These are phyloP conservation scores for Callithrix jacchus DNA, from an alignment of 2,113 vertebrate species.

Conservation along the genomic window DNA sequence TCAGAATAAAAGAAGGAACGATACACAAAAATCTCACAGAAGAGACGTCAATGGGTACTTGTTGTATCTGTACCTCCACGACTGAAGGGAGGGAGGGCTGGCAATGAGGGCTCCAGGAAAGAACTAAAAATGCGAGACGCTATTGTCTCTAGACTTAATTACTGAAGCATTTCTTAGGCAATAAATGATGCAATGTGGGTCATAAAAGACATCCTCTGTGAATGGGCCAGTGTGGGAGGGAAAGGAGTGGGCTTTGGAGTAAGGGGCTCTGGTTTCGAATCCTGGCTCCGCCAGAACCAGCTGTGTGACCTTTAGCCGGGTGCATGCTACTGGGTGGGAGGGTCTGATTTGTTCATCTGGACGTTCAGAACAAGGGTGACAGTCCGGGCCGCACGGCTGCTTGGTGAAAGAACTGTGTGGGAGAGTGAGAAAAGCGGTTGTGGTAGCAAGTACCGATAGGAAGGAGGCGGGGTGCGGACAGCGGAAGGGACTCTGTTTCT, in stretches of 20 bases:
- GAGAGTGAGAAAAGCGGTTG: neutral
- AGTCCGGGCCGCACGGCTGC: neutral
- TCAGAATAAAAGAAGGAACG: neutral
- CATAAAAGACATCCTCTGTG: no score
- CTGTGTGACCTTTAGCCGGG: neutral
- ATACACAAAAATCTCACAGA: neutral
- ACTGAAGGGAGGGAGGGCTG: neutral
- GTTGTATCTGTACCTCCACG: rapidly evolving
- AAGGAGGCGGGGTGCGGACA: no score
- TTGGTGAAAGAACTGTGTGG: neutral
- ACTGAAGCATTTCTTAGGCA: neutral
- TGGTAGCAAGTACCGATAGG: neutral
- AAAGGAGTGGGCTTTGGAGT: neutral
- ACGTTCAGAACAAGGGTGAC: neutral
- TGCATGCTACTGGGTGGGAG: neutral
- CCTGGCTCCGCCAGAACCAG: neutral
- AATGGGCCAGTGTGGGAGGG: neutral
- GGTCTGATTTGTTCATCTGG: neutral
- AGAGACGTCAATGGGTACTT: rapidly evolving
- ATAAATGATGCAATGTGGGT: neutral
- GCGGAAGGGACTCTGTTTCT: neutral
- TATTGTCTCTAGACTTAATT: rapidly evolving
- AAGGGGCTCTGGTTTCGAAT: neutral
- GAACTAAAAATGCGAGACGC: neutral
- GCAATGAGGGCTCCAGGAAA: no score